Base-by-base conservation (phyloP, 2,888 invertebrate genomes). In the Rutpela maculata region DNA sequence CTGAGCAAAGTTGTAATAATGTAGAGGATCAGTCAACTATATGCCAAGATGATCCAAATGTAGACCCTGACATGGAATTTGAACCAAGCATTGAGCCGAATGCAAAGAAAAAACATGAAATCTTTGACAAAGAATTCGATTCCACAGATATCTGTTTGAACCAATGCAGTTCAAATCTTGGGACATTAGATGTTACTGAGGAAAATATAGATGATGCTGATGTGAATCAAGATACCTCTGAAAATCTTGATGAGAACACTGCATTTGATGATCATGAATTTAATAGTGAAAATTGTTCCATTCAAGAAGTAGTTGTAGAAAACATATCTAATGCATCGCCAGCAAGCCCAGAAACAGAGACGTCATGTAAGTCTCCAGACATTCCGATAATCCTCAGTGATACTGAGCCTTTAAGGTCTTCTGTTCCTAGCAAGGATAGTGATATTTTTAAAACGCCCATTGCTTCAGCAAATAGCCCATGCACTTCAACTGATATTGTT, bases 31-130 rank as follows among this genome's bases (percentile, higher is more conserved):
- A 43, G 10, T 12, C 22, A 4, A 18, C 22, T 6, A 1, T 5
- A 17, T 17, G 50, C 9, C 1, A 38, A 19, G 55, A n/a, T 26
- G 55, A 22, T 9, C 0, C 9, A 5, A 55, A n/a, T 19, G 4
- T 55, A 18, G 26, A 17, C 1, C 9, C 26, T 67, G 56, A 56
- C 1, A 19, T 17, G n/a, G 56, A 38, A 17, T 56, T 56, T 67
- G 55, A 55, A 31, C n/a, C 26, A 17, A 22, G 22, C 9, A 26
- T 56, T n/a, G 56, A 55, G 12, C 26, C 66, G 6, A 67, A 50
- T 67, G n/a, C 66, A 22, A 67, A 55, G 18, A 67, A 67, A 19
- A 67, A 67, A 67, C 66, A 15, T 9, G 31, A 65, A 3, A 43
- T 18, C 17, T 66, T 66, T 43, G 15, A 43, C 0, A n/a, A 50